Evolutionary conservation across 2,113 vertebrate species (phyloP), one percentile per base, ranked within the genome.

Genomic region (Stomatorhinus ivindoensis): DNA sequence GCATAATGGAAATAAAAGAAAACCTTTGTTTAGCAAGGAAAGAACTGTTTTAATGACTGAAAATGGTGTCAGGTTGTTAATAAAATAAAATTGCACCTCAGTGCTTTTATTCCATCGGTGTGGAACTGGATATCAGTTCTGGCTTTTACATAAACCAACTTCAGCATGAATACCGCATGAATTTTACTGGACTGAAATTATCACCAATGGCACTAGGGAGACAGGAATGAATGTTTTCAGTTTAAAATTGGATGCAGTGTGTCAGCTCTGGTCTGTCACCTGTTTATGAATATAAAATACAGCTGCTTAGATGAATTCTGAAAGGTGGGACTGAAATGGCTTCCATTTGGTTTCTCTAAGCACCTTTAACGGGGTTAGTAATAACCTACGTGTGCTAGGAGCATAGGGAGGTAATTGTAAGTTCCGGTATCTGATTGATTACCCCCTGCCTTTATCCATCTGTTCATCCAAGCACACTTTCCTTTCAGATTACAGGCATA

Each of bases 251-350:
- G 35, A 80, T 39, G 35, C 35, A 42, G 73, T 80, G 73, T 80
- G 19, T 42, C 73, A 80, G 73, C 39, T 42, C 73, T 42, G 31
- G 73, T 35, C 15, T 42, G 73, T 80, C 73, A 42, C 17, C 73
- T 80, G 73, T 80, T 80, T 80, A 80, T 80, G 73, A 80, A 80
- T 80, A 80, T 80, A 80, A 80, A 80, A 80, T 80, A 80, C 73
- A 80, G 35, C 35, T 42, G 73, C 15, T 76, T 76, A 80, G 73
- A 80, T 80, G 35, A 42, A 80, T 80, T 80, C 31, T 17, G n/a
- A 80, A 80, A 80, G 73, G 73, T 80, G 35, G 69, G 35, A 76
- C 69, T 76, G 69, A 76, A 76, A 76, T 76, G 69, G 35, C 31
- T 76, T 35, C 27, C 31, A 76, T 39, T 76, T 35, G 73, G 35